phyloP scores from a whole-genome alignment of 2,113 vertebrate species.

The Cichladusa arquata region DNA sequence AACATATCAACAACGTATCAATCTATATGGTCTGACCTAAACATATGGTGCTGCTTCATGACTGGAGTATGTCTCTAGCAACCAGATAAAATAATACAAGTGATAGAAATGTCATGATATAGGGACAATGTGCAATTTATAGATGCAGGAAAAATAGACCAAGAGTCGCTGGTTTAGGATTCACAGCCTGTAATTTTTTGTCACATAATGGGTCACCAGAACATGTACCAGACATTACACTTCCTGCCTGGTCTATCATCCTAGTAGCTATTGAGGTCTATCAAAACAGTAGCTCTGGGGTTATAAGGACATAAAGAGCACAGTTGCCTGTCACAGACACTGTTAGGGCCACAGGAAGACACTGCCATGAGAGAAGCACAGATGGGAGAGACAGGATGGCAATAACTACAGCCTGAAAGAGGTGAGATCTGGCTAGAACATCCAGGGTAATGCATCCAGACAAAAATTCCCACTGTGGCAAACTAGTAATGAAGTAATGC shows the following conservation, averaged over 20 bases:
- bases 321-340: neutral
- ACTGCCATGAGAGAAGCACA: neutral
- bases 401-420: neutral
- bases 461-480: neutral
- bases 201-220: neutral
- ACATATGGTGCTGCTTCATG: neutral
- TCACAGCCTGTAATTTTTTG: neutral
- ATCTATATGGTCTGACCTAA: neutral
- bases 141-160: neutral
- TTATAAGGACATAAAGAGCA: neutral
- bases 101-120: neutral
- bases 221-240: fast-evolving
- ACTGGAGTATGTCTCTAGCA: neutral
- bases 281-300: neutral
- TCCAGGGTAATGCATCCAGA: neutral
- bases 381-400: neutral
- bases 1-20: neutral
- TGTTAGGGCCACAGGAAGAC: neutral
- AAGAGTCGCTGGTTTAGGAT: neutral
- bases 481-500: neutral
- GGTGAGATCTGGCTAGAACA: neutral
- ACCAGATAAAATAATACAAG: neutral
- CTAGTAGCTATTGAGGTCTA: no score
- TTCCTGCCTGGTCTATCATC: neutral
- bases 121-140: neutral